Percentiles rank a stretch among this genome's conserved stretches.
Conservation (phyloP, 2,113 vertebrate species). For the Perca fluviatilis region DNA sequence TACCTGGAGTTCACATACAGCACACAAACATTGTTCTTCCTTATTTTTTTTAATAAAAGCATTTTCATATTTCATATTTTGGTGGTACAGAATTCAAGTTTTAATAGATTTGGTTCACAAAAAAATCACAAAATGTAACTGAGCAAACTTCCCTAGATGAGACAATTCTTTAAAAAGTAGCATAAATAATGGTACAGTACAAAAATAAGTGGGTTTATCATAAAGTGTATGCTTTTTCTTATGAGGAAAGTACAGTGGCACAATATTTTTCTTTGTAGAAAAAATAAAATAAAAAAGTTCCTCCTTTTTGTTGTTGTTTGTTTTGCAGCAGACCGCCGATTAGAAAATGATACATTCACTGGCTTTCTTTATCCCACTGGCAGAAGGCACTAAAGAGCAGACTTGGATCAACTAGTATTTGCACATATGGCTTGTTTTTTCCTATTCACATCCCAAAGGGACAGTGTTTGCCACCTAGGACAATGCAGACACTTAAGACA, state of each 20-base stretch:
- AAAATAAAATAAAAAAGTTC: slow-evolving; percentile 66
- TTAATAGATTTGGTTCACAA: slow-evolving; percentile 83
- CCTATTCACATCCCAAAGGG: slow-evolving; percentile 7
- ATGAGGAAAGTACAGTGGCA: slow-evolving; percentile 78
- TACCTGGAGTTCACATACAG: not conserved
- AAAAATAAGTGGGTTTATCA: slow-evolving; percentile 82
- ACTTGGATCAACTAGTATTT: slow-evolving; percentile 53
- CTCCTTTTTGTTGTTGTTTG: slow-evolving; percentile 44
- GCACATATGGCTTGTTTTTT: slow-evolving; percentile 59
- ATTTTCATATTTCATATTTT: slow-evolving; percentile 75
- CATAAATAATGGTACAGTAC: slow-evolving; percentile 84
- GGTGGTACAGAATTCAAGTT: slow-evolving; percentile 83
- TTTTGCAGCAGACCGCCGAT: slow-evolving; percentile 62
- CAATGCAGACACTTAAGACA: slow-evolving; percentile 8
- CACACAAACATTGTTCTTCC: slow-evolving; percentile 17
- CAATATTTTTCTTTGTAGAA: slow-evolving; percentile 71
- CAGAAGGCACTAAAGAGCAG: slow-evolving; percentile 81
- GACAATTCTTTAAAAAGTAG: slow-evolving; percentile 71
- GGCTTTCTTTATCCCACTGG: slow-evolving; percentile 65
- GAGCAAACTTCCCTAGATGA: slow-evolving; percentile 72
- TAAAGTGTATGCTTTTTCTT: slow-evolving; percentile 45
- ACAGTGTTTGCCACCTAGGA: not conserved
- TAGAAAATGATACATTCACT: slow-evolving; percentile 82
- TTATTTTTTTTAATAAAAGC: slow-evolving; percentile 75
- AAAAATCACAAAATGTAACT: slow-evolving; percentile 74